A percentile compares a stretch with the other conserved stretches of the same genome.
phyloP scores from a whole-genome alignment of 2,888 invertebrate genomes.

The Archips crataeganus region DNA sequence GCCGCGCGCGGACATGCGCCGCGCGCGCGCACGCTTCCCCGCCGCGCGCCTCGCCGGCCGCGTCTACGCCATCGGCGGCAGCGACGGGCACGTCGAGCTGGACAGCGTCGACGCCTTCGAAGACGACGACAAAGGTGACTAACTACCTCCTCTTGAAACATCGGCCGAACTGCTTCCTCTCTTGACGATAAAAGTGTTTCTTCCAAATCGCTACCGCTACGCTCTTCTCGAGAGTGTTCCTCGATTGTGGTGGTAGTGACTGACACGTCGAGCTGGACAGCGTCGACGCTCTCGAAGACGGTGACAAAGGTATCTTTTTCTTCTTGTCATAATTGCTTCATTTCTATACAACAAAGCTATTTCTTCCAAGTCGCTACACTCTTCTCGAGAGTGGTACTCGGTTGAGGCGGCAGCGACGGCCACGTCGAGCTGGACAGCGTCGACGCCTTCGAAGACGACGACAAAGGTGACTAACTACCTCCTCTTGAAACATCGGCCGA shows the following conservation, averaged over 20 bases:
- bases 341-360: too few species aligned
- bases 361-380: too few species aligned
- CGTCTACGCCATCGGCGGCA: slow-evolving; percentile 93
- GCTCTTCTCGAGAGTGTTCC: too few species aligned
- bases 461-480: slow-evolving; percentile 41
- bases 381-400: too few species aligned
- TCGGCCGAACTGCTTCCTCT: too few species aligned
- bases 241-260: slow-evolving; percentile 89
- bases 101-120: slow-evolving; percentile 78
- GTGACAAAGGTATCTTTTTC: slow-evolving; percentile 34
- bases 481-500: too few species aligned
- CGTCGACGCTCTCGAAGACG: slow-evolving; percentile 59
- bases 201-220: too few species aligned
- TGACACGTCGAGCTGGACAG: slow-evolving; percentile 92
- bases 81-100: slow-evolving; percentile 93
- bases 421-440: slow-evolving; percentile 86
- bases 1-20: slow-evolving; percentile 89
- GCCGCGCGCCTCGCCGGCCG: slow-evolving; percentile 87
- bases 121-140: slow-evolving; percentile 42
- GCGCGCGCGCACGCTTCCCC: slow-evolving; percentile 92
- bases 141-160: too few species aligned
- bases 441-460: slow-evolving; percentile 54
- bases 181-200: too few species aligned
- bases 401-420: too few species aligned
- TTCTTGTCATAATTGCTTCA: too few species aligned